phyloP scores from a whole-genome alignment of 37 sponge, comb jelly and placozoan species.

The Ephydatia muelleri region DNA sequence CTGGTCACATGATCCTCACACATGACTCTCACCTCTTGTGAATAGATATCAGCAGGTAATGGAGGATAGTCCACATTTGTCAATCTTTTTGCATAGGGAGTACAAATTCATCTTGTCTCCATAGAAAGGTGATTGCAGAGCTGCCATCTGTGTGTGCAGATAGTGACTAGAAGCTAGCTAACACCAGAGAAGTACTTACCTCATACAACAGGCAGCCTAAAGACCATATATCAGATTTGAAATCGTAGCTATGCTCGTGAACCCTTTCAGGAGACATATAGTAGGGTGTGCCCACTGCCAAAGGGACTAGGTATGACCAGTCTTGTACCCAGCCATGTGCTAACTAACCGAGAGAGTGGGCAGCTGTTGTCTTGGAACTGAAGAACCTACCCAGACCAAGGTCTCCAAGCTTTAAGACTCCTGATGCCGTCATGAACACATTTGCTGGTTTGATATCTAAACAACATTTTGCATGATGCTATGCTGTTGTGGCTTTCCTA shows the following conservation, averaged over 20 bases:
- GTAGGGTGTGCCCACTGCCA: conserved; percentile 97
- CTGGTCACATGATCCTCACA: background rate
- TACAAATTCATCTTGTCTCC: conserved; percentile 99
- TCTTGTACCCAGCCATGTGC: background rate
- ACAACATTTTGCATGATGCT: background rate
- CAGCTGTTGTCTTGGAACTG: conserved; percentile 96
- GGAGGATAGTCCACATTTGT: conserved; percentile 99
- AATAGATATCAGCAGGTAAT: conserved; percentile 92
- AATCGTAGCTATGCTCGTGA: conserved; percentile 97
- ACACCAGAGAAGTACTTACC: conserved; percentile 19
- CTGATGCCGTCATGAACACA: conserved; percentile 95
- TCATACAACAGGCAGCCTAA: conserved; percentile 99
- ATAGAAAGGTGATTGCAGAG: conserved; percentile 98
- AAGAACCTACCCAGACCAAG: conserved; percentile 97
- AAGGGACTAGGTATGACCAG: too few species aligned
- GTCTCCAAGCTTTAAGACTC: conserved; percentile 97
- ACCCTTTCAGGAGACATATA: conserved; percentile 99
- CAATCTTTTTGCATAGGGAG: conserved; percentile 97
- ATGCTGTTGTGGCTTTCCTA: background rate
- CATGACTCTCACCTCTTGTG: conserved; percentile 72
- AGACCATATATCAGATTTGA: conserved; percentile 98
- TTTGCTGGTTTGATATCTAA: conserved; percentile 99
- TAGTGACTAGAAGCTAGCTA: too few species aligned
- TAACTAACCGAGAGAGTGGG: conserved; percentile 87
- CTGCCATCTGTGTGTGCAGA: conserved; percentile 72